These are phyloP conservation scores for Cyrtorhinus lividipennis DNA, from an alignment of 1,140 invertebrate genomes.

Conservation along the genomic window DNA sequence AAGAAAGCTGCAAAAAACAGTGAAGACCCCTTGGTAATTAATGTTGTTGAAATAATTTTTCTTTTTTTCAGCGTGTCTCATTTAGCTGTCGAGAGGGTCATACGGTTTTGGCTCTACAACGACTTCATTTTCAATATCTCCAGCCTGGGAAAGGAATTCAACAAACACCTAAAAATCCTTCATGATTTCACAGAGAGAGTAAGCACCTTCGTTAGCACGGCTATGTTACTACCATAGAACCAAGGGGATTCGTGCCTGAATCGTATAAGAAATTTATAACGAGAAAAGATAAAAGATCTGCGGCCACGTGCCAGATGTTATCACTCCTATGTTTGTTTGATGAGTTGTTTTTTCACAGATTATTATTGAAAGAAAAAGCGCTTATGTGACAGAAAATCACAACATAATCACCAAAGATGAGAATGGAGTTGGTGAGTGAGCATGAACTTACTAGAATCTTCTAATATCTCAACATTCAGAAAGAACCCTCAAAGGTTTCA, in stretches of 20 bases:
- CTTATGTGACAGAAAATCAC: background rate
- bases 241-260: background rate
- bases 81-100: conserved; percentile 16
- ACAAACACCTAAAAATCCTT: conserved; percentile 41
- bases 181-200: conserved; percentile 52
- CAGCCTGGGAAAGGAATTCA: conserved; percentile 31
- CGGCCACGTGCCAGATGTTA: no score
- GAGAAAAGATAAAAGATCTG: no score
- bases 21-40: no score
- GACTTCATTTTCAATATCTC: conserved; percentile 23
- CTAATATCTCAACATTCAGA: no score
- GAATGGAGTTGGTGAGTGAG: background rate
- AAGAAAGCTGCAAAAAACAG: no score
- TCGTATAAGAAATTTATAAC: background rate
- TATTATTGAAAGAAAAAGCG: conserved; percentile 14
- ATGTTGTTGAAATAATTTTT: no score
- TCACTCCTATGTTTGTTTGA: no score
- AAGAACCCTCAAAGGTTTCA: no score
- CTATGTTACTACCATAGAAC: no score
- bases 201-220: conserved; percentile 28
- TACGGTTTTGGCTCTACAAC: conserved; percentile 21
- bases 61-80: conserved; percentile 20
- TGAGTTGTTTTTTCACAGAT: conserved; percentile 13
- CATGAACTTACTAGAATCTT: background rate
- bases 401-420: conserved; percentile 13